Evolutionary conservation across 2,888 invertebrate species (phyloP).

Genomic region (Apoda limacodes): DNA sequence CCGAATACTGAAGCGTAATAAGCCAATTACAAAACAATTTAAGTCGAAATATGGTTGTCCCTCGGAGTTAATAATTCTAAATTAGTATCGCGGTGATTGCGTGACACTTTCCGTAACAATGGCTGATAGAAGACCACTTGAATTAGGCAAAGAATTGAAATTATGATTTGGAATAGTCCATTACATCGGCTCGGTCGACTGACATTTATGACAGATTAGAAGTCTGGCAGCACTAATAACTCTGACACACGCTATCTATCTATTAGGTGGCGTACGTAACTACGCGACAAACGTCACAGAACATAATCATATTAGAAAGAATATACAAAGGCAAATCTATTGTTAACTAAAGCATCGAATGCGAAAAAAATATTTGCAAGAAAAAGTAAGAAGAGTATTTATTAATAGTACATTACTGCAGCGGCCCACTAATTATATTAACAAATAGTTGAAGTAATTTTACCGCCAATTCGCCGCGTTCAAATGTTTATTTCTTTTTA

Average conservation of each 20-base stretch:
- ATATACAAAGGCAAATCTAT: no score
- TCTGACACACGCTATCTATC: slow-evolving; percentile 55
- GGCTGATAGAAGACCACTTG: slow-evolving; percentile 44
- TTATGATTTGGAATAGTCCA: slow-evolving; percentile 49
- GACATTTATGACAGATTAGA: slow-evolving; percentile 65
- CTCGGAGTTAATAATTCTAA: slow-evolving; percentile 27
- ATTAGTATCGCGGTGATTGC: slow-evolving; percentile 41
- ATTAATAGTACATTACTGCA: no score
- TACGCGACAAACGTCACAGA: no score
- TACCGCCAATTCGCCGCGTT: no score
- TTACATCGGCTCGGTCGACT: slow-evolving; percentile 41
- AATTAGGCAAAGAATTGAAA: slow-evolving; percentile 45
- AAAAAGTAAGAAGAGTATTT: no score
- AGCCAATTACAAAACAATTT: slow-evolving; percentile 32
- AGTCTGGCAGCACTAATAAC: slow-evolving; percentile 54
- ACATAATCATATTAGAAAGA: no score
- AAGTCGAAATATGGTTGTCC: slow-evolving; percentile 24
- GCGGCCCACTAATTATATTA: no score
- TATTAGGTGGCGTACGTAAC: no score
- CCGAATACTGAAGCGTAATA: slow-evolving; percentile 24
- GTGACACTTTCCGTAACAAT: slow-evolving; percentile 47
- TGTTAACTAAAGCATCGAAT: no score
- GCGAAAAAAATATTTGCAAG: no score
- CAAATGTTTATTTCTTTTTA: no score
- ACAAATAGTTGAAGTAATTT: no score